Base-by-base conservation (phyloP, 1,140 invertebrate genomes). In the Drosophila nigromelanica region DNA sequence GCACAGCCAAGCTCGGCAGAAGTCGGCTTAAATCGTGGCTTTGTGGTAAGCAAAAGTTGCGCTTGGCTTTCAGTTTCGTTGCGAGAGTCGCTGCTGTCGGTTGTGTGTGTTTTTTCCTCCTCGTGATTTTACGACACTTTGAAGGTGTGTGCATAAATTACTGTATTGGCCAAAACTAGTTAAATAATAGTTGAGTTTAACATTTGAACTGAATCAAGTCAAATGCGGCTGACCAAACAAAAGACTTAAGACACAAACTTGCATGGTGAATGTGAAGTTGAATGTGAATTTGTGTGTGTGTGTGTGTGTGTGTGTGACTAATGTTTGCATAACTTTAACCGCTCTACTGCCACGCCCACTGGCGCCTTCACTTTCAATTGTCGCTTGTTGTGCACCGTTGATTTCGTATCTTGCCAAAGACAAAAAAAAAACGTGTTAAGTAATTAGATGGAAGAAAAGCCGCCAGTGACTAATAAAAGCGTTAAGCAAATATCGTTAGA, bases 21-120 rank as follows among this genome's bases (percentile, higher is more conserved):
- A 14, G 35, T 59, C 40, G 39, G 43, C 24, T 40, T 35, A 11
- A 33, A 5, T 15, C 24, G 37, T 59, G 39, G 40, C 33, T 27
- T 37, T 37, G n/a, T 50, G 55, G 37, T 30, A 42, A 55, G 61
- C 43, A 58, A 45, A 35, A 47, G 58, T 55, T 51, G 37, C 8
- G 5, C 47, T 59, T 33, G 67, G 87, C 89, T 90, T 89, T 90
- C 89, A 90, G 89, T 90, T 90, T 90, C 89, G 55, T 89, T 90
- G 75, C 39, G 60, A 85, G 75, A 71, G 68, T 73, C 54, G 73
- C 27, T 35, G 35, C 27, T 48, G 63, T 42, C 82, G 75, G 82
- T 82, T 86, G 82, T 86, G 58, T 21, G 8, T 60, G 15, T 48
- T 47, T 8, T n/a, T 35, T 6, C 11, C 30, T 27, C 33, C 27